Evolutionary conservation across 2,888 invertebrate species (phyloP), one percentile per base, ranked within the genome.

Genomic region (Drosophila infuscata): DNA sequence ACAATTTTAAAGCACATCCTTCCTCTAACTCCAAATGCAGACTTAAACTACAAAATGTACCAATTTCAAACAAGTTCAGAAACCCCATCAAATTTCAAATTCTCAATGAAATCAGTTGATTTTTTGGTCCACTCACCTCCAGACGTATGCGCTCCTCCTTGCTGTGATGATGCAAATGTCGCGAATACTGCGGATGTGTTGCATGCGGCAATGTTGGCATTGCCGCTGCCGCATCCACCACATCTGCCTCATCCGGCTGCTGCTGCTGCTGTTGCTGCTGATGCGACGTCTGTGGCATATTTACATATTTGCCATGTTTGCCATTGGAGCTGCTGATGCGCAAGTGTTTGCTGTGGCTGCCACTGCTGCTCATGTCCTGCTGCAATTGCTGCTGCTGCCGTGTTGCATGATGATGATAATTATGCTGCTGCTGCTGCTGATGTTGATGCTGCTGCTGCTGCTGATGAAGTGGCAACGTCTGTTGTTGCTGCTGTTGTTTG

Each of bases 81-180:
- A 20, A 7, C 7, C 7, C 20, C 46, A 15, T 33, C 38, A 49
- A 59, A 35, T 64, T 32, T 25, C 41, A 48, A 53, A 36, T 25
- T 33, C 15, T 53, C 20, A 52, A 4, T 35, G 38, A 38, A 59
- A 36, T 54, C 32, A 9, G 29, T 49, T 29, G 29, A 49, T 15
- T 30, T 49, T 49, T 49, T 49, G 49, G 29, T 17, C 20, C 12
- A 89, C 89, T 91, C 76, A 93, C 93, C 92, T 93, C 93, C 72
- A 93, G 81, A 60, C 92, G 92, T 70, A 93, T 92, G 70, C 92
- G 92, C 63, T 93, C 92, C 60, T 92, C 88, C 59, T 77, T 83
- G 70, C 65, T 78, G 73, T 84, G 80, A 48, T 88, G 88, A 67
- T 84, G 82, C 72, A 84, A 73, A 76, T 85, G 87, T 17, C 87